These are phyloP conservation scores for Cheilosia variabilis DNA, from an alignment of 2,888 invertebrate species.

Conservation along the genomic window DNA sequence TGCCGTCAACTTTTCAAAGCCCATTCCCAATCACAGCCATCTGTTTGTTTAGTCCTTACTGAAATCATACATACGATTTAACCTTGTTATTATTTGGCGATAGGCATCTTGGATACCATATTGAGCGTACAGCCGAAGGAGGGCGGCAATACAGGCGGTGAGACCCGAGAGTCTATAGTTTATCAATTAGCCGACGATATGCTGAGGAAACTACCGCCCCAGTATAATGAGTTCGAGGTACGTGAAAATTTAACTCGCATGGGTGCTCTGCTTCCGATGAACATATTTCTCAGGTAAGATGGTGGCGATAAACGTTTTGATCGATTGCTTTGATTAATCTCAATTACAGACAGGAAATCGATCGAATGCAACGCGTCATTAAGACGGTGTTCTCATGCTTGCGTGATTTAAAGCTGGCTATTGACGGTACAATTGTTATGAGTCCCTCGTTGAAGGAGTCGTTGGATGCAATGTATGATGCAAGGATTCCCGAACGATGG, in stretches of 20 bases:
- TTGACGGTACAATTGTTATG: conserved; percentile 99
- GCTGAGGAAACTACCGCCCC: conserved; percentile 92
- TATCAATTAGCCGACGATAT: conserved; percentile 97
- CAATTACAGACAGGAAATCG: conserved; percentile 87
- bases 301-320: conserved; percentile 5
- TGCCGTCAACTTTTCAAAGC: conserved; percentile 18
- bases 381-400: conserved; percentile 91
- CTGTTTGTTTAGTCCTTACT: neutral
- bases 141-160: conserved; percentile 94
- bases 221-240: conserved; percentile 95
- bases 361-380: conserved; percentile 94
- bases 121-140: conserved; percentile 99
- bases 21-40: neutral
- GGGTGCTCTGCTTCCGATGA: conserved; percentile 97
- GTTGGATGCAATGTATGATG: conserved; percentile 98
- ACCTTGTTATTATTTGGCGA: conserved; percentile 18
- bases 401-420: conserved; percentile 95
- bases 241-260: conserved; percentile 94
- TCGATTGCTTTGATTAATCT: conserved; percentile 59
- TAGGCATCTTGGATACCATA: conserved; percentile 94
- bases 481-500: conserved; percentile 96
- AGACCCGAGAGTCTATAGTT: conserved; percentile 96
- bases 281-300: conserved; percentile 91
- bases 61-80: conserved; percentile 31
- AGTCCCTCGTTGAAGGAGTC: conserved; percentile 94